A percentile compares a stretch with the other conserved stretches of the same genome.
phyloP scores from a whole-genome alignment of 2,888 invertebrate genomes.

The Luffia ferchaultella region DNA sequence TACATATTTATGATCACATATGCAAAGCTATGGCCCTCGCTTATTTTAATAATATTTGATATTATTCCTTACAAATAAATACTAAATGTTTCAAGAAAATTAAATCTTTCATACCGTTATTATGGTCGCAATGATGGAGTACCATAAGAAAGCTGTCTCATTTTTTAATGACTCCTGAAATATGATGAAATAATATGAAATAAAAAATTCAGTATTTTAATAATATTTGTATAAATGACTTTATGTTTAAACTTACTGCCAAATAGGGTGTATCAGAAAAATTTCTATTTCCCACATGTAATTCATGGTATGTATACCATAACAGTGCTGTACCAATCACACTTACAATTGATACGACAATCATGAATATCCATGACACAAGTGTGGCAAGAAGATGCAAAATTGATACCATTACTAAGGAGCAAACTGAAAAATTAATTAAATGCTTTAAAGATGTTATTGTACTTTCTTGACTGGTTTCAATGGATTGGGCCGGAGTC shows the following conservation, averaged over 20 bases:
- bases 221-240: neutral
- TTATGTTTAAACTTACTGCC: slow-evolving; percentile 31
- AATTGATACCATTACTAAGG: slow-evolving; percentile 82
- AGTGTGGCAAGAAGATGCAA: slow-evolving; percentile 84
- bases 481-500: too few species aligned
- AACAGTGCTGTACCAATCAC: slow-evolving; percentile 80
- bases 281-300: slow-evolving; percentile 66
- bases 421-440: slow-evolving; percentile 71
- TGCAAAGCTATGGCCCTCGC: too few species aligned
- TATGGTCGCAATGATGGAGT: slow-evolving; percentile 86
- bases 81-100: too few species aligned
- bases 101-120: slow-evolving; percentile 74
- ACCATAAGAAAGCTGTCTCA: slow-evolving; percentile 84
- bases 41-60: too few species aligned
- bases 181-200: too few species aligned
- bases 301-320: slow-evolving; percentile 89
- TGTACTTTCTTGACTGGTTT: too few species aligned
- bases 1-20: too few species aligned
- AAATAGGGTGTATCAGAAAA: slow-evolving; percentile 35
- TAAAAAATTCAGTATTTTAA: slow-evolving; percentile 13
- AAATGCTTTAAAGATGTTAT: too few species aligned
- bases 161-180: slow-evolving; percentile 85
- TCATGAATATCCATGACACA: slow-evolving; percentile 89
- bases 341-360: slow-evolving; percentile 78
- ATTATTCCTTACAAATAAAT: too few species aligned